phyloP scores from a whole-genome alignment of 2,113 vertebrate species.

The pig (Sus scrofa) region DNA sequence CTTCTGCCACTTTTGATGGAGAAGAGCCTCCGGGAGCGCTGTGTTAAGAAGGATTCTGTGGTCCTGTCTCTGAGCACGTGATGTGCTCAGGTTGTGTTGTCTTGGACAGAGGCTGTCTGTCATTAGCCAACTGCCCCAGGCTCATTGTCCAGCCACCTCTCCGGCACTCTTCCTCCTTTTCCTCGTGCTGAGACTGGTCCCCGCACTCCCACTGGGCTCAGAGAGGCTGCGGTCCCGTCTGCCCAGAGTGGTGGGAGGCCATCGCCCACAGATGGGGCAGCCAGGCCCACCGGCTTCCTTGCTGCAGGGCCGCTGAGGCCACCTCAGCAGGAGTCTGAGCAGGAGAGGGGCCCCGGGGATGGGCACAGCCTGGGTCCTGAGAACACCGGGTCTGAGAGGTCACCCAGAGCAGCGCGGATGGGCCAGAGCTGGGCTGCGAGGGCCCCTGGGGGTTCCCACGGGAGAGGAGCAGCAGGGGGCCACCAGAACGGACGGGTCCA shows the following conservation, averaged over 20 bases:
- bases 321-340: neutral
- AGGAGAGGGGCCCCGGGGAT: no score
- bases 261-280: accelerated
- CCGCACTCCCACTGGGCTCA: neutral
- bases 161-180: accelerated
- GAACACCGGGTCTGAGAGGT: neutral
- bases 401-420: accelerated
- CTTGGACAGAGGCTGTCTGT: no score
- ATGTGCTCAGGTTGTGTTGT: accelerated
- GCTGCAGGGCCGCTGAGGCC: neutral
- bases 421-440: neutral
- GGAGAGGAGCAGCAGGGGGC: accelerated
- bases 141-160: neutral
- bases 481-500: neutral
- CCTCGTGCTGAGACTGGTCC: accelerated
- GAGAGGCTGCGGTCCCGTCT: no score
- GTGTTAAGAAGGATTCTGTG: neutral
- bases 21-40: neutral
- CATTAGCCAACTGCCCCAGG: neutral
- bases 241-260: neutral
- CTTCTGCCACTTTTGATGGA: neutral
- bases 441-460: neutral
- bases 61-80: neutral
- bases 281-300: neutral
- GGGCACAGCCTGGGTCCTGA: no score